Evolutionary conservation across 2,888 invertebrate genomes (phyloP).

Genomic region (Meteorus colon): DNA sequence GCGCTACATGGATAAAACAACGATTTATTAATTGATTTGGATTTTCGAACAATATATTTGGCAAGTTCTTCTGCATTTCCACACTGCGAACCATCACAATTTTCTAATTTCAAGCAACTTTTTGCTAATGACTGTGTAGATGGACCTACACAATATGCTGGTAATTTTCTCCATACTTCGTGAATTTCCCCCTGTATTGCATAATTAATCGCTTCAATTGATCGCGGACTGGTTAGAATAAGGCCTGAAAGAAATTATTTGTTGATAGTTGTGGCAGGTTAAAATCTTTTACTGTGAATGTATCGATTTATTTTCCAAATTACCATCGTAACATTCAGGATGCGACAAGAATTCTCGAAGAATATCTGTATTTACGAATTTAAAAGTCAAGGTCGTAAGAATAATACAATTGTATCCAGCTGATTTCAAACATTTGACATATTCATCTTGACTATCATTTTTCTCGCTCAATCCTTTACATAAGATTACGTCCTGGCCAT

Average conservation of each 20-base stretch:
- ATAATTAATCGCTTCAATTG: slow-evolving; percentile 62
- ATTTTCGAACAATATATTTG: slow-evolving; percentile 56
- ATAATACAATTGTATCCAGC: slow-evolving; percentile 63
- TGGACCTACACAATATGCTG: slow-evolving; percentile 67
- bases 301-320: slow-evolving; percentile 36
- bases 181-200: slow-evolving; percentile 53
- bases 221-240: slow-evolving; percentile 68
- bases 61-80: slow-evolving; percentile 68
- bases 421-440: slow-evolving; percentile 57
- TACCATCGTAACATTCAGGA: slow-evolving; percentile 63
- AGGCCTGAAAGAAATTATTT: slow-evolving; percentile 58
- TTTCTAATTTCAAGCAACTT: slow-evolving; percentile 56
- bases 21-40: slow-evolving; percentile 49
- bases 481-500: slow-evolving; percentile 57
- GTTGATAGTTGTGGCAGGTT: slow-evolving; percentile 17
- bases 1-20: slow-evolving; percentile 69
- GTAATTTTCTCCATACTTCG: slow-evolving; percentile 59
- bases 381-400: slow-evolving; percentile 62
- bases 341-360: slow-evolving; percentile 55
- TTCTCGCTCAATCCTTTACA: slow-evolving; percentile 63
- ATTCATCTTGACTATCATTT: slow-evolving; percentile 59
- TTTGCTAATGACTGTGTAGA: slow-evolving; percentile 62
- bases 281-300: neutral
- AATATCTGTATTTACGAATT: slow-evolving; percentile 61
- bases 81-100: slow-evolving; percentile 60